phyloP scores from a whole-genome alignment of 2,888 invertebrate genomes.

The Ganaspis brasiliensis region DNA sequence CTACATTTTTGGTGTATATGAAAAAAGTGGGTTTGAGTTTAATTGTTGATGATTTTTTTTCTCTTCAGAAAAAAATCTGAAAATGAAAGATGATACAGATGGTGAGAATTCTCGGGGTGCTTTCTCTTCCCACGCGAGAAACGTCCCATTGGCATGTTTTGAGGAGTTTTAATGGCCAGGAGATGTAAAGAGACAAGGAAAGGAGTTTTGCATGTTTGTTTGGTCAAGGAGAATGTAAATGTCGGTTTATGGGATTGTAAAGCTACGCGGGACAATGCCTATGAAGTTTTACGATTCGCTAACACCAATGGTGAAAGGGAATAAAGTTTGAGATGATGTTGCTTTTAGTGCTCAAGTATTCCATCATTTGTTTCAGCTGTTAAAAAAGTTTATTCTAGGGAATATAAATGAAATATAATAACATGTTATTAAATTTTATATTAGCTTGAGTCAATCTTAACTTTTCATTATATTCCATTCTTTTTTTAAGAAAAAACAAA shows the following conservation, averaged over 20 bases:
- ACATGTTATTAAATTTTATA: too few species aligned
- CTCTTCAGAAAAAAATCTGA: not conserved
- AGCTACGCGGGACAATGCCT: conserved; percentile 34
- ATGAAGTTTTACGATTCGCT: conserved; percentile 15
- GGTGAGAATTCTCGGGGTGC: not conserved
- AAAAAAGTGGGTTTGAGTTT: not conserved
- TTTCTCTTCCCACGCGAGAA: not conserved
- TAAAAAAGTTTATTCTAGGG: not conserved
- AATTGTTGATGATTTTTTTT: not conserved
- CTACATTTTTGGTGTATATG: not conserved
- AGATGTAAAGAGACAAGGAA: not conserved
- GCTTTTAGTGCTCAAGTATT: conserved; percentile 39
- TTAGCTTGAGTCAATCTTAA: too few species aligned
- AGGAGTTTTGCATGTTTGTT: conserved; percentile 22
- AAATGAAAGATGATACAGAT: not conserved
- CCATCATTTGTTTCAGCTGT: not conserved
- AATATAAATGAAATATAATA: too few species aligned
- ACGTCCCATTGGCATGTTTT: not conserved
- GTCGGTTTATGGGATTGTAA: conserved; percentile 20
- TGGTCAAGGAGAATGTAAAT: not conserved
- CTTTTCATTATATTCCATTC: too few species aligned
- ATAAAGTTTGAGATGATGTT: conserved; percentile 13
- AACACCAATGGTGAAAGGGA: conserved; percentile 3
- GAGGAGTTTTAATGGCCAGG: not conserved
- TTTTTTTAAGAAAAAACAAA: too few species aligned